Evolutionary conservation across 2,797 vertebrate species (phyloP).

Genomic region (Borostomias antarcticus): DNA sequence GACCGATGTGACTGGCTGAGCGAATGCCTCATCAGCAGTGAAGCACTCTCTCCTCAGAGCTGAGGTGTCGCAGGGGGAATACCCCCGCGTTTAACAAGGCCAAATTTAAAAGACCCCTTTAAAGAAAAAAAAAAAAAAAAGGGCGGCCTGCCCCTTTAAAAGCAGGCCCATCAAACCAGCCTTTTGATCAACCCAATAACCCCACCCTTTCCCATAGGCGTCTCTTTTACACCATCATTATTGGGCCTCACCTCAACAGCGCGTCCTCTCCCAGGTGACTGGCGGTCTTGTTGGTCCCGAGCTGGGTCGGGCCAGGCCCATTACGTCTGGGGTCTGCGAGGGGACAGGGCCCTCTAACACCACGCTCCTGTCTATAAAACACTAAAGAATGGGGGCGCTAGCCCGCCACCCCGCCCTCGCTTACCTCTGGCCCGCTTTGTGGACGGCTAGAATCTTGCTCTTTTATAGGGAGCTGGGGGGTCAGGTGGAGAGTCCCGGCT

Average conservation of each 20-base stretch:
- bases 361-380: conserved; percentile 64
- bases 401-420: conserved; percentile 49
- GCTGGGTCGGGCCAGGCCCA: conserved; percentile 53
- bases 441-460: conserved; percentile 51
- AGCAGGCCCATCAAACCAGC: conserved; percentile 59
- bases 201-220: conserved; percentile 54
- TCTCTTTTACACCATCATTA: conserved; percentile 69
- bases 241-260: conserved; percentile 63
- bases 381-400: conserved; percentile 53
- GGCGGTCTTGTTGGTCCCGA: conserved; percentile 52
- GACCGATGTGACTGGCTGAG: too few species aligned
- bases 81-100: conserved; percentile 59
- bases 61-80: conserved; percentile 44
- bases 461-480: conserved; percentile 70
- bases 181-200: conserved; percentile 72
- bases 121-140: too few species aligned
- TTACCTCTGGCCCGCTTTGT: conserved; percentile 65
- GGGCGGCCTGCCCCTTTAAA: conserved; percentile 58
- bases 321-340: conserved; percentile 65
- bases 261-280: conserved; percentile 58
- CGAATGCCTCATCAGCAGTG: conserved; percentile 24
- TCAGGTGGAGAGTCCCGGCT: conserved; percentile 63
- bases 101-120: conserved; percentile 67
- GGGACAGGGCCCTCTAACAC: conserved; percentile 62
- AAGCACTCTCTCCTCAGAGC: background rate